phyloP scores from a whole-genome alignment of 2,113 vertebrate genomes.

The Eudyptes chrysolophus region DNA sequence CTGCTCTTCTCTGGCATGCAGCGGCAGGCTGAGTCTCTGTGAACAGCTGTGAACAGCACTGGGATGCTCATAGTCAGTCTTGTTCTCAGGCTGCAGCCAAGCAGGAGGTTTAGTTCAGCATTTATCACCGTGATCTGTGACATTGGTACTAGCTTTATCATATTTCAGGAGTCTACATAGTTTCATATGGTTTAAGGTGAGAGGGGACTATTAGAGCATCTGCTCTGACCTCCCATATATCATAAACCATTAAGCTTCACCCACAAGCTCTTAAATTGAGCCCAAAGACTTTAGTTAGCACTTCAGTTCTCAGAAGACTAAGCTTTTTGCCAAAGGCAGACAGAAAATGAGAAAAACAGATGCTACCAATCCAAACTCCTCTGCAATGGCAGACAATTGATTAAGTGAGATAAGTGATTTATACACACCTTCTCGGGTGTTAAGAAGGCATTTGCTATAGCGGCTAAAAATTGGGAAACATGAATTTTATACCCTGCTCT shows the following conservation, averaged over 20 bases:
- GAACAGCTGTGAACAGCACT: neutral
- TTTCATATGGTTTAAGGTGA: conserved; percentile 62
- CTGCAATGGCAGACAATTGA: conserved; percentile 35
- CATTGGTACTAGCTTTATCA: conserved; percentile 2
- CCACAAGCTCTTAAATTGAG: conserved; percentile 56
- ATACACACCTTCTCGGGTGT: neutral
- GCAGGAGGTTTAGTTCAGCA: conserved; percentile 30
- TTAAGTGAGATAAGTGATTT: conserved; percentile 48
- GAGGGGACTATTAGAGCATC: conserved; percentile 44
- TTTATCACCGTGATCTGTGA: conserved; percentile 38
- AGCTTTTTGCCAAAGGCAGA: conserved; percentile 48
- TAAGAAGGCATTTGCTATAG: neutral
- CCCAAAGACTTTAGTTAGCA: conserved; percentile 53
- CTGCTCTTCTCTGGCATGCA: neutral
- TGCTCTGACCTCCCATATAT: conserved; percentile 31
- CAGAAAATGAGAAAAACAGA: conserved; percentile 51
- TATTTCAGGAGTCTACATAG: conserved; percentile 26
- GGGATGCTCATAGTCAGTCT: neutral
- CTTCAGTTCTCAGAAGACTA: conserved; percentile 36
- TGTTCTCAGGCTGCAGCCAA: conserved; percentile 18
- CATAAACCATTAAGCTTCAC: conserved; percentile 53
- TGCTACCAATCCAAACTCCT: conserved; percentile 26
- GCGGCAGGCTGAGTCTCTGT: neutral
- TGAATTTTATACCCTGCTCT: neutral
- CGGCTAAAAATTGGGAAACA: neutral